These are phyloP conservation scores for Styela plicata DNA, from an alignment of 23 tunicate genomes.

Conservation along the genomic window DNA sequence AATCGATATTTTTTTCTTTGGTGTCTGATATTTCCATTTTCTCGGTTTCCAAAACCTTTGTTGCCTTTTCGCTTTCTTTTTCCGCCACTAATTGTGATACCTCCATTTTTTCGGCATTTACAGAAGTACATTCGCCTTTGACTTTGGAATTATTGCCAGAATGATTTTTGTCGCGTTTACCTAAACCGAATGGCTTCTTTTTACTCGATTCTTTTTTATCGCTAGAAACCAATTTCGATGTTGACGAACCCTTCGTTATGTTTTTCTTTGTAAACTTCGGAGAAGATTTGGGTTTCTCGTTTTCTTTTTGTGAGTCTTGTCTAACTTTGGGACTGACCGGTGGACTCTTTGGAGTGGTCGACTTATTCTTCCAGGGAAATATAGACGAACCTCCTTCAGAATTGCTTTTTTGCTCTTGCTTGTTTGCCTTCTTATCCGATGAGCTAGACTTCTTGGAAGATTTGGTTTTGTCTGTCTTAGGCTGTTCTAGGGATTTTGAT, in stretches of 20 bases:
- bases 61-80: background rate
- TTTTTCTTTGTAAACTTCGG: constrained; percentile 20
- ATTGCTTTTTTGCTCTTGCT: background rate
- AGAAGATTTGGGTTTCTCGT: background rate
- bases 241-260: background rate
- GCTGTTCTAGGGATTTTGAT: no score
- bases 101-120: background rate
- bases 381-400: constrained; percentile 2
- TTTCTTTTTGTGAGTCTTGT: background rate
- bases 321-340: background rate
- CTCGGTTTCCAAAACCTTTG: background rate
- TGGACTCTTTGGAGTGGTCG: background rate
- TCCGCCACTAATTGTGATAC: background rate
- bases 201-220: constrained; percentile 11
- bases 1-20: background rate
- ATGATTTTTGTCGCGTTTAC: background rate
- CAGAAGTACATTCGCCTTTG: background rate
- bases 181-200: background rate
- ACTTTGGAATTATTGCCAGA: background rate
- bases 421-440: background rate
- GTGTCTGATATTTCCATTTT: background rate
- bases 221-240: constrained; percentile 2
- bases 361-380: constrained; percentile 12
- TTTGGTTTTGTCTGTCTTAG: constrained; percentile 1
- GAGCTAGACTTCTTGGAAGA: background rate